Conservation (phyloP, 2,797 vertebrate species). For the Silurus aristotelis region DNA sequence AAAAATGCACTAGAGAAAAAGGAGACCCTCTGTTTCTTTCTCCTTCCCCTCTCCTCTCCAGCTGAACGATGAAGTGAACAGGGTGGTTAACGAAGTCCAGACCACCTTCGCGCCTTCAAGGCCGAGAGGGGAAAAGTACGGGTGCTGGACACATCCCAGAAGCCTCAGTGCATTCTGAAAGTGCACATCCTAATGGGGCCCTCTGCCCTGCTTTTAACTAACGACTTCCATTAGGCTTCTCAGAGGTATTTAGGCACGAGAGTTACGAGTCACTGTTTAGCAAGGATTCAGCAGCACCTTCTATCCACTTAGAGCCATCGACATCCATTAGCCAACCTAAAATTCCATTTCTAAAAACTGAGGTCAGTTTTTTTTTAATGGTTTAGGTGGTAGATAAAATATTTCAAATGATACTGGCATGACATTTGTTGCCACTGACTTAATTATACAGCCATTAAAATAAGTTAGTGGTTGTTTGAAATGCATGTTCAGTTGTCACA, state of each 20-base stretch:
- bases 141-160: slow-evolving; percentile 45
- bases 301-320: slow-evolving; percentile 8
- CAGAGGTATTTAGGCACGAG: slow-evolving; percentile 36
- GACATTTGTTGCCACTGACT: slow-evolving; percentile 33
- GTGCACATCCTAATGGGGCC: slow-evolving; percentile 50
- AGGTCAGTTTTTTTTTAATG: slow-evolving; percentile 19
- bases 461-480: slow-evolving; percentile 38
- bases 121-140: slow-evolving; percentile 35
- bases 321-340: slow-evolving; percentile 5
- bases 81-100: slow-evolving; percentile 71
- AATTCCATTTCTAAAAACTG: slow-evolving; percentile 11
- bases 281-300: slow-evolving; percentile 31
- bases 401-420: slow-evolving; percentile 29
- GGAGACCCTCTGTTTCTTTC: slow-evolving; percentile 60
- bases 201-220: slow-evolving; percentile 43
- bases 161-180: slow-evolving; percentile 36
- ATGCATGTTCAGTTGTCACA: slow-evolving; percentile 26
- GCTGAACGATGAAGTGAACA: slow-evolving; percentile 45
- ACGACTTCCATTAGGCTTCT: slow-evolving; percentile 47
- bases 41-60: slow-evolving; percentile 14
- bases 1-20: slow-evolving; percentile 35
- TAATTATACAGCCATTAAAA: slow-evolving; percentile 41
- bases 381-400: slow-evolving; percentile 24
- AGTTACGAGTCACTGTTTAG: slow-evolving; percentile 31
- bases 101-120: slow-evolving; percentile 52